These are phyloP conservation scores for Habroteleia sp. DNA, from an alignment of 2,888 invertebrate genomes.

Conservation along the genomic window DNA sequence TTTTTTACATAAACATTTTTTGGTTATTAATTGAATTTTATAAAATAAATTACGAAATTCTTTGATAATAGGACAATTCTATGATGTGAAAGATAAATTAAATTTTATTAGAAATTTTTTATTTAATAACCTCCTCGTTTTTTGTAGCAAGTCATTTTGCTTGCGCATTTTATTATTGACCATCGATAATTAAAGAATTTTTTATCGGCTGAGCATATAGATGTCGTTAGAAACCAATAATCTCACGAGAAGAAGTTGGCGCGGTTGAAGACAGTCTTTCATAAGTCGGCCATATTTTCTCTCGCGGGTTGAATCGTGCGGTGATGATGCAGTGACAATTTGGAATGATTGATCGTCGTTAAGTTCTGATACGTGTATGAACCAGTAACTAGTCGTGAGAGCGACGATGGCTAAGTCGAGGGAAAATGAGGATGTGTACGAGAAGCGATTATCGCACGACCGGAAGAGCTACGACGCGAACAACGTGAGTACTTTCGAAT, in stretches of 20 bases:
- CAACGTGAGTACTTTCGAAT: constrained; percentile 80
- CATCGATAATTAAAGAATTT: no score
- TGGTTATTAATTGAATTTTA: no score
- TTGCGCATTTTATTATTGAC: no score
- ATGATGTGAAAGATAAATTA: no score
- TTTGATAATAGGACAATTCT: no score
- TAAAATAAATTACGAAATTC: no score
- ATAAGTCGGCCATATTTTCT: constrained; percentile 73
- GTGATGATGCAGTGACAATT: constrained; percentile 74
- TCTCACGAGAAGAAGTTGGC: constrained; percentile 40
- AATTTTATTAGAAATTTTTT: no score
- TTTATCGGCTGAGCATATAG: constrained; percentile 1
- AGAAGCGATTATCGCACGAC: constrained; percentile 75
- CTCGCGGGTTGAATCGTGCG: constrained; percentile 76
- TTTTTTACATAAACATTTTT: no score
- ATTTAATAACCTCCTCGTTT: no score
- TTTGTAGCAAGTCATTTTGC: no score
- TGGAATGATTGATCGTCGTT: constrained; percentile 53
- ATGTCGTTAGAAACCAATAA: constrained; percentile 11
- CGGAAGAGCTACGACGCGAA: constrained; percentile 81
- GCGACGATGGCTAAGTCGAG: constrained; percentile 76
- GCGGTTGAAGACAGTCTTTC: constrained; percentile 58
- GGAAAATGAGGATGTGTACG: constrained; percentile 76
- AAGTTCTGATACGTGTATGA: constrained; percentile 49
- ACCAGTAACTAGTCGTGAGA: constrained; percentile 46